Evolutionary conservation across 2,888 invertebrate species (phyloP).

Genomic region (Morpho helenor): DNA sequence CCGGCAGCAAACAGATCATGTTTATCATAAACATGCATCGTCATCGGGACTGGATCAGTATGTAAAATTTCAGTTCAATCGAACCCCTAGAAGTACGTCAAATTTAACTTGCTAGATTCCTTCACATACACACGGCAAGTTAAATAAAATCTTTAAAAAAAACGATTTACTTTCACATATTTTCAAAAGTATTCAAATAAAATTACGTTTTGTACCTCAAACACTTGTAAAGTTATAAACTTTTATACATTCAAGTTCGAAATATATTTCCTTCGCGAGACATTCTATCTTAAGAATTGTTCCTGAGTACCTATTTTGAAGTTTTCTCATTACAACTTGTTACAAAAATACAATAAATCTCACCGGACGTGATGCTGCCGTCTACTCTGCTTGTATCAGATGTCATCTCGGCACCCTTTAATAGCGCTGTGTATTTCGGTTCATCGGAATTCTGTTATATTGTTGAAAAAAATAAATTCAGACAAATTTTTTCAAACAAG

Average conservation of each 20-base stretch:
- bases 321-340: slow-evolving; percentile 17
- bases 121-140: too few species aligned
- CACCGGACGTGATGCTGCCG: slow-evolving; percentile 49
- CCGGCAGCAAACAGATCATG: too few species aligned
- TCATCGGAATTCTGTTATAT: slow-evolving; percentile 75
- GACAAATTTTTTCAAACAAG: neutral
- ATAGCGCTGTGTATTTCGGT: slow-evolving; percentile 76
- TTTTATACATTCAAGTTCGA: too few species aligned
- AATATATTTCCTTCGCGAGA: too few species aligned
- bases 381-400: slow-evolving; percentile 57
- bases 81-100: too few species aligned
- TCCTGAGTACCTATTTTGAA: slow-evolving; percentile 1
- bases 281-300: neutral
- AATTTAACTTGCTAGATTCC: too few species aligned
- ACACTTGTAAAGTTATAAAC: neutral
- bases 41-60: too few species aligned
- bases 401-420: slow-evolving; percentile 76
- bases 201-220: neutral
- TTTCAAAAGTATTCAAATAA: too few species aligned
- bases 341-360: slow-evolving; percentile 9
- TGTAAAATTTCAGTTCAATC: too few species aligned
- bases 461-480: slow-evolving; percentile 14
- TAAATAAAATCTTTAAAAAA: too few species aligned
- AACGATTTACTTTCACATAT: too few species aligned
- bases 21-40: too few species aligned